Evolutionary conservation across 92 coral and sea anemone genomes (phyloP).

Genomic region (Zoanthus gigantus): DNA sequence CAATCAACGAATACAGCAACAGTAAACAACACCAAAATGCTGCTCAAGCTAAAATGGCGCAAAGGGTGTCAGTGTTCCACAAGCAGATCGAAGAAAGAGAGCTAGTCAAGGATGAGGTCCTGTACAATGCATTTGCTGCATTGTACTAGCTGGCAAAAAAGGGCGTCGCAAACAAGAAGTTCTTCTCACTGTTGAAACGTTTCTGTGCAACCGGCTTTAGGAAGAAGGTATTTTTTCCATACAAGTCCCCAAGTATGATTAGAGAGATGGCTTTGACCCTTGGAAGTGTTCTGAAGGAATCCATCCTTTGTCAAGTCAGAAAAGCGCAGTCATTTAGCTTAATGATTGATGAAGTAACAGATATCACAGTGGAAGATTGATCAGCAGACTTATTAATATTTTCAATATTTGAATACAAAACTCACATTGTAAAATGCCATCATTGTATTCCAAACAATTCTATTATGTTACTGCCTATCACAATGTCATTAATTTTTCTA

Average conservation of each 20-base stretch:
- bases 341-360: constrained; percentile 56
- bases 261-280: constrained; percentile 63
- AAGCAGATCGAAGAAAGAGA: constrained; percentile 51
- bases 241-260: constrained; percentile 52
- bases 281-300: constrained; percentile 51
- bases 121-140: constrained; percentile 55
- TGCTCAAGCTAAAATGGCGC: constrained; percentile 52
- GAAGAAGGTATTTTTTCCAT: constrained; percentile 53
- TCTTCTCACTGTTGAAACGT: constrained; percentile 53
- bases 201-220: constrained; percentile 51
- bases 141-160: constrained; percentile 58
- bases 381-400: no score
- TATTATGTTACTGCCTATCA: no score
- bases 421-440: no score
- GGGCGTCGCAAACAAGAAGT: constrained; percentile 48
- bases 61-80: constrained; percentile 53
- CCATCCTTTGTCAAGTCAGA: constrained; percentile 46
- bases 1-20: constrained; percentile 42
- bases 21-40: constrained; percentile 43
- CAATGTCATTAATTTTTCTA: no score
- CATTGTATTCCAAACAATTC: no score
- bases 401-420: no score
- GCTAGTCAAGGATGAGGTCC: constrained; percentile 54
- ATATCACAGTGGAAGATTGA: neutral
- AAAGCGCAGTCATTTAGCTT: constrained; percentile 45